These are phyloP conservation scores for Drosophila nigricruria DNA, from an alignment of 2,888 invertebrate genomes.

Conservation along the genomic window DNA sequence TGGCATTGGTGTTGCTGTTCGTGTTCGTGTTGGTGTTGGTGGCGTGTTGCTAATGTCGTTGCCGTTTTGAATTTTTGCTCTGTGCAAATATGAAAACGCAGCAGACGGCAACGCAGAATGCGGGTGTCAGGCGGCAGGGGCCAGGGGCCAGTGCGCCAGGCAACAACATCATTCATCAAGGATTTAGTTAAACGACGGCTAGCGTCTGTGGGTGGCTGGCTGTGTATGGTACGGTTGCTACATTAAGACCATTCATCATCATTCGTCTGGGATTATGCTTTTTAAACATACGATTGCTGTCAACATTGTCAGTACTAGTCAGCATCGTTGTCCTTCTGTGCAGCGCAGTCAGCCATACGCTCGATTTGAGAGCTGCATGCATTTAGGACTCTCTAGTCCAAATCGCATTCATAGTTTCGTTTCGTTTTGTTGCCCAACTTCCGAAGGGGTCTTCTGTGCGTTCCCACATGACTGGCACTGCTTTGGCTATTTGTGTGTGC, in stretches of 20 bases:
- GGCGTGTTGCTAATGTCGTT: constrained; percentile 65
- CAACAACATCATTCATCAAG: constrained; percentile 80
- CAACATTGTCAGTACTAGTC: constrained; percentile 75
- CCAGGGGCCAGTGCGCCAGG: constrained; percentile 17
- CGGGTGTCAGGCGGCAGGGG: no score
- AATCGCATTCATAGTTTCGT: constrained; percentile 42
- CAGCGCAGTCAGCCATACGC: constrained; percentile 27
- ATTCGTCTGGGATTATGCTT: constrained; percentile 83
- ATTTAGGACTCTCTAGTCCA: constrained; percentile 27
- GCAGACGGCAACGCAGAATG: constrained; percentile 36
- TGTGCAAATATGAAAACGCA: constrained; percentile 72
- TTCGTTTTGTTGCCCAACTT: background rate
- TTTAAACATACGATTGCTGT: constrained; percentile 83
- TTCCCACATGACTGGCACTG: constrained; percentile 44
- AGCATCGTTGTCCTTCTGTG: constrained; percentile 37
- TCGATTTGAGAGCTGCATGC: constrained; percentile 47
- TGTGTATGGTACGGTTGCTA: constrained; percentile 5
- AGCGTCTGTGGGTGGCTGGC: constrained; percentile 54
- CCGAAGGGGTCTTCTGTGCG: background rate
- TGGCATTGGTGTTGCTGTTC: constrained; percentile 25
- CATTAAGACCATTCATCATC: constrained; percentile 78
- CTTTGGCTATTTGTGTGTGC: constrained; percentile 51
- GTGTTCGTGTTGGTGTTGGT: constrained; percentile 19
- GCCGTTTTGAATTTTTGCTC: constrained; percentile 63
- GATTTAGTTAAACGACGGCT: constrained; percentile 79